Conservation (phyloP, 1,140 invertebrate species). For the Saccostrea echinata region DNA sequence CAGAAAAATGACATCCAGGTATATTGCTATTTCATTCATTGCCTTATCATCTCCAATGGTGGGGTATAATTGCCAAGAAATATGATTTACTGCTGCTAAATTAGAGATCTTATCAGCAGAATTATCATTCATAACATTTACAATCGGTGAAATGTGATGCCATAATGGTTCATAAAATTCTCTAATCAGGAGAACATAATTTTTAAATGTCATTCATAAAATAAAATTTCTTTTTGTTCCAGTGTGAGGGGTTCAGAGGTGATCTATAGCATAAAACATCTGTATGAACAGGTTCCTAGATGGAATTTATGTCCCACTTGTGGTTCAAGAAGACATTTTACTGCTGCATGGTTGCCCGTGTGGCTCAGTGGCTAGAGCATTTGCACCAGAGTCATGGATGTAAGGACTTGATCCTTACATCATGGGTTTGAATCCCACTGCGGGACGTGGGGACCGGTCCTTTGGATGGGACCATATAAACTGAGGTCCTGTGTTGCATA, state of each 20-base stretch:
- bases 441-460: too few species aligned
- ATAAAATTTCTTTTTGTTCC: constrained; percentile 36
- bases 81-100: constrained; percentile 25
- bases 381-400: too few species aligned
- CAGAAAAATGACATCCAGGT: background rate
- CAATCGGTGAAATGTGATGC: constrained; percentile 30
- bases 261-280: background rate
- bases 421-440: too few species aligned
- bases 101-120: constrained; percentile 8
- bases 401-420: too few species aligned
- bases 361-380: too few species aligned
- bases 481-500: too few species aligned
- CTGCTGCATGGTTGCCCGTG: background rate
- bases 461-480: too few species aligned
- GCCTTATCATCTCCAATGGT: background rate
- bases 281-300: background rate
- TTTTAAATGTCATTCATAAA: constrained; percentile 38
- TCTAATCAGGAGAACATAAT: constrained; percentile 32
- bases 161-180: constrained; percentile 29
- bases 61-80: constrained; percentile 15
- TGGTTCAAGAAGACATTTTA: too few species aligned
- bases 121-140: constrained; percentile 34
- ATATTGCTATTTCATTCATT: constrained; percentile 8
- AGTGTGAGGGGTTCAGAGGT: background rate
- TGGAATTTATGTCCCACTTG: background rate